Base-by-base conservation (phyloP, 2,113 vertebrate genomes). In the Macquaria ambigua region DNA sequence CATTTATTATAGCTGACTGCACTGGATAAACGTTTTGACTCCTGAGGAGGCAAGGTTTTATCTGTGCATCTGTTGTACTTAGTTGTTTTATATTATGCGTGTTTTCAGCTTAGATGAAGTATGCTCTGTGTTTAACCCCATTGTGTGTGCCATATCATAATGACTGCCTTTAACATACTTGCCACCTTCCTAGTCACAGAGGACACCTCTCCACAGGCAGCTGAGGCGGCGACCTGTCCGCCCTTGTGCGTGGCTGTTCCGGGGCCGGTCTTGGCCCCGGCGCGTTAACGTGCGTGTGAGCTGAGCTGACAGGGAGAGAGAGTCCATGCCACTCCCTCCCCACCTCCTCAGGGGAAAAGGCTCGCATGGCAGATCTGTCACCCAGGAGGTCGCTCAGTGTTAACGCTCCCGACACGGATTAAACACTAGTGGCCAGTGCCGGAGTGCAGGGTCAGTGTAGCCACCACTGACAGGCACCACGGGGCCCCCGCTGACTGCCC, bases 381-480 rank as follows among this genome's bases (percentile, higher is more conserved):
- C 97, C 97, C 95, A 93, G 89, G 95, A 97, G 97, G 97, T 97
- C 95, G 92, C 93, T 95, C 95, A 95, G 97, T 95, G 97, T 98
- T 98, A 98, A 98, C 97, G 96, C 96, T 96, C 95, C 97, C 97
- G 93, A 97, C 96, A 96, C 95, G 97, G 97, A 97, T 98, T 97
- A 97, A 96, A 96, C 96, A 97, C 95, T 95, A 93, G 95, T 96
- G 96, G 97, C 93, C 94, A 93, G 92, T 86, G 93, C 91, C 34
- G 93, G 95, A 95, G 96, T 96, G 94, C 37, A 79, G 95, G 97
- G 93, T 97, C 96, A 97, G 96, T 58, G 93, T 96, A 96, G 97
- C 96, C 96, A 94, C 95, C 95, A 94, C 95, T 97, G 96, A 96
- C 96, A 95, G 94, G 90, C 95, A 94, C 93, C 93, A 93, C 84